A percentile compares a stretch with the other conserved stretches of the same genome.
Conservation (phyloP, 1,140 invertebrate genomes). For the Euwallacea fornicatus region DNA sequence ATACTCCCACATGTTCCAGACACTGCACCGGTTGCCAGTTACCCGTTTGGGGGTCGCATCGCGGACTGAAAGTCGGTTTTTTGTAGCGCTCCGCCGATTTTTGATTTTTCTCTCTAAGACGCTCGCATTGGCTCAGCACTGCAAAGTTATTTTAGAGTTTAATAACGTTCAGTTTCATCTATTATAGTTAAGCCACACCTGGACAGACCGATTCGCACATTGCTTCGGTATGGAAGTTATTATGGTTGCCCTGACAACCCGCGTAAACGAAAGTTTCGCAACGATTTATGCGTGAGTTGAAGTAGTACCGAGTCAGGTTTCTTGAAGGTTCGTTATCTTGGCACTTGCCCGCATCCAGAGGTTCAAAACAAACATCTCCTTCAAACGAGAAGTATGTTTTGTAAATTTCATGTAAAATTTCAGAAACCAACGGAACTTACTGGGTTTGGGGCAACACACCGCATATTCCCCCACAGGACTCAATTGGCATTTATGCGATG, state of each 20-base stretch:
- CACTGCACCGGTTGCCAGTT: conserved; percentile 82
- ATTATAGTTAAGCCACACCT: conserved; percentile 50
- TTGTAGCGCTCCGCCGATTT: conserved; percentile 67
- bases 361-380: conserved; percentile 82
- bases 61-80: conserved; percentile 71
- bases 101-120: conserved; percentile 74
- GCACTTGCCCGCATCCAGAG: conserved; percentile 64
- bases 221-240: conserved; percentile 82
- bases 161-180: too few species aligned
- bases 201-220: conserved; percentile 84
- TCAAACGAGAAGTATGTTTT: conserved; percentile 30
- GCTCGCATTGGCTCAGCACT: conserved; percentile 79
- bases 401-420: background rate
- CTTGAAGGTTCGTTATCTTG: conserved; percentile 45
- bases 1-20: conserved; percentile 75
- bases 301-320: conserved; percentile 72
- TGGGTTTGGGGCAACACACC: conserved; percentile 82
- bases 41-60: conserved; percentile 70
- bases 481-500: conserved; percentile 80
- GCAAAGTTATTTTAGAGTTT: background rate
- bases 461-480: conserved; percentile 77
- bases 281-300: conserved; percentile 74
- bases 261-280: conserved; percentile 72
- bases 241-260: conserved; percentile 81
- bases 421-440: conserved; percentile 52